Evolutionary conservation across 2,113 vertebrate species (phyloP).

Genomic region (Ellobius talpinus): DNA sequence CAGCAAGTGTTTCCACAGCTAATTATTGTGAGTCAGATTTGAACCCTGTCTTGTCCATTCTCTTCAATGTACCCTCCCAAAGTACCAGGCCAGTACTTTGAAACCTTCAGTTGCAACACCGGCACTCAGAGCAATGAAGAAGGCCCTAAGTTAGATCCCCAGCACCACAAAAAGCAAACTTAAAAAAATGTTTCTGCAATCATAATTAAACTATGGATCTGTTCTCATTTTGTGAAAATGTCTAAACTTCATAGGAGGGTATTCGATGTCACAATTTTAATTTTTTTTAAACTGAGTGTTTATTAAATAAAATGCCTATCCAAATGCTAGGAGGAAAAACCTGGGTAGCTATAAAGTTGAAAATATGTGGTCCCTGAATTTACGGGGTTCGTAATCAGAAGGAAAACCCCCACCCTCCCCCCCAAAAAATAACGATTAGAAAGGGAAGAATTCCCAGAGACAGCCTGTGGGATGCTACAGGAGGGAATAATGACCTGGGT

Average conservation of each 20-base stretch:
- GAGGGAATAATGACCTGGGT: background rate
- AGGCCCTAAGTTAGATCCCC: background rate
- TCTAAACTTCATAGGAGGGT: background rate
- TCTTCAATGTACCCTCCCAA: background rate
- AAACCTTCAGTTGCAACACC: background rate
- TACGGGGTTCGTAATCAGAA: background rate
- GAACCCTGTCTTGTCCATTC: background rate
- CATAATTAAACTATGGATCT: background rate
- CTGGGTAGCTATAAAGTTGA: background rate
- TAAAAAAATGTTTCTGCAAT: background rate
- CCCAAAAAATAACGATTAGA: background rate
- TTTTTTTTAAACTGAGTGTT: background rate
- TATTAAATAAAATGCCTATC: background rate
- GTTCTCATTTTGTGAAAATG: background rate
- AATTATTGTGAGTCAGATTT: background rate
- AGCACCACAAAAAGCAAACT: background rate
- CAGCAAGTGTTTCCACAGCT: constrained; percentile 1
- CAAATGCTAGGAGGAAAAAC: background rate
- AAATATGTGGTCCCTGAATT: background rate
- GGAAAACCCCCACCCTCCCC: background rate
- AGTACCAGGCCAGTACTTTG: background rate
- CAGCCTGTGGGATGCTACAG: background rate
- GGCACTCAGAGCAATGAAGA: background rate
- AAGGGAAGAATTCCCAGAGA: background rate
- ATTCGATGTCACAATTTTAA: background rate